A percentile compares a stretch with the other conserved stretches of the same genome.
Conservation (phyloP, 1,140 invertebrate genomes). For the Temnothorax nylanderi region DNA sequence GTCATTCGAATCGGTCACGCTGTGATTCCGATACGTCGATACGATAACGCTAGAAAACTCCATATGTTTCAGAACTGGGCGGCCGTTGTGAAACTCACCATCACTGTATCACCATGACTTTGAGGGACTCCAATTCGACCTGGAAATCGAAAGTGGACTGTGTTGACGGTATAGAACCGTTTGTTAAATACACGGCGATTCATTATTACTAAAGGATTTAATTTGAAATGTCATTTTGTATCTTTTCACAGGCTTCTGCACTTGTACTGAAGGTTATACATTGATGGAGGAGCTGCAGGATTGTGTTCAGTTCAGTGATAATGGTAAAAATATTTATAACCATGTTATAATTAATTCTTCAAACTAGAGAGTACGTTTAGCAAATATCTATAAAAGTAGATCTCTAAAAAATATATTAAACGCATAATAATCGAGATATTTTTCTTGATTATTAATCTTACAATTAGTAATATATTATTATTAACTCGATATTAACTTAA, state of each 20-base stretch:
- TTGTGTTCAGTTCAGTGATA: conserved; percentile 79
- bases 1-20: background rate
- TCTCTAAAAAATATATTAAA: background rate
- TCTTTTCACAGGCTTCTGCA: conserved; percentile 72
- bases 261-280: conserved; percentile 77
- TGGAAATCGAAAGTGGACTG: conserved; percentile 79
- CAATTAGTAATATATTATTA: background rate
- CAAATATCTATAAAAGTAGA: background rate
- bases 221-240: conserved; percentile 31
- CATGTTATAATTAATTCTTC: background rate
- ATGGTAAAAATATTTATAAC: conserved; percentile 67
- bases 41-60: background rate
- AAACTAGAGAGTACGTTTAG: background rate
- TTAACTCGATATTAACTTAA: background rate
- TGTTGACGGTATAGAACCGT: conserved; percentile 72
- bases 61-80: conserved; percentile 71
- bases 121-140: conserved; percentile 71
- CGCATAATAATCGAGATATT: background rate
- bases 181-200: background rate
- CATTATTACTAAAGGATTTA: conserved; percentile 13
- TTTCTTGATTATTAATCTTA: background rate
- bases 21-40: background rate
- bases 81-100: conserved; percentile 70
- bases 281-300: conserved; percentile 73
- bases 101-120: conserved; percentile 77